These are phyloP conservation scores for Gastrophysa polygoni DNA, from an alignment of 2,888 invertebrate genomes.

Conservation along the genomic window DNA sequence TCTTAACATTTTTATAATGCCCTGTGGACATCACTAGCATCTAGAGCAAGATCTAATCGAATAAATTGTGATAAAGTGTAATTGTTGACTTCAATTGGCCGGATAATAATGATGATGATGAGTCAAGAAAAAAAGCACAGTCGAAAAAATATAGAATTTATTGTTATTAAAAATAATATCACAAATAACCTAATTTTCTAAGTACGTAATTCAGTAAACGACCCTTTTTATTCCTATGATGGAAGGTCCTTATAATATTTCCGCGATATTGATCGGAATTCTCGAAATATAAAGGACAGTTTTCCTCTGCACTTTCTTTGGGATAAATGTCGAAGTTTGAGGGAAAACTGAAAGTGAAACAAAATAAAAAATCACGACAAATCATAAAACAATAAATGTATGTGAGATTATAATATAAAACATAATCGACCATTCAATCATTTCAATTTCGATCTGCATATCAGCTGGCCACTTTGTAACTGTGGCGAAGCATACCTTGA, in stretches of 20 bases:
- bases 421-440: too few species aligned
- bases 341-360: neutral
- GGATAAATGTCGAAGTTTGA: neutral
- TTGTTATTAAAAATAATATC: constrained; percentile 40
- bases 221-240: constrained; percentile 26
- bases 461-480: too few species aligned
- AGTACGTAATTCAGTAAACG: constrained; percentile 38
- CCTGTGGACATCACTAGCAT: too few species aligned
- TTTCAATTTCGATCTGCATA: too few species aligned
- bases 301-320: neutral
- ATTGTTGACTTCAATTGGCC: too few species aligned
- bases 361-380: too few species aligned
- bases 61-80: too few species aligned
- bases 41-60: too few species aligned
- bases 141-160: constrained; percentile 26
- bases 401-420: too few species aligned
- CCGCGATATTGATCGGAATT: constrained; percentile 27
- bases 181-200: constrained; percentile 37
- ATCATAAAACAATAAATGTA: constrained; percentile 17
- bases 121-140: constrained; percentile 19
- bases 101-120: too few species aligned
- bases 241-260: constrained; percentile 3
- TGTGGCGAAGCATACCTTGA: too few species aligned
- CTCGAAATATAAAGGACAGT: neutral
- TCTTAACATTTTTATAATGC: too few species aligned